Conservation (phyloP, 1,140 invertebrate species). For the Orchesella cincta region DNA sequence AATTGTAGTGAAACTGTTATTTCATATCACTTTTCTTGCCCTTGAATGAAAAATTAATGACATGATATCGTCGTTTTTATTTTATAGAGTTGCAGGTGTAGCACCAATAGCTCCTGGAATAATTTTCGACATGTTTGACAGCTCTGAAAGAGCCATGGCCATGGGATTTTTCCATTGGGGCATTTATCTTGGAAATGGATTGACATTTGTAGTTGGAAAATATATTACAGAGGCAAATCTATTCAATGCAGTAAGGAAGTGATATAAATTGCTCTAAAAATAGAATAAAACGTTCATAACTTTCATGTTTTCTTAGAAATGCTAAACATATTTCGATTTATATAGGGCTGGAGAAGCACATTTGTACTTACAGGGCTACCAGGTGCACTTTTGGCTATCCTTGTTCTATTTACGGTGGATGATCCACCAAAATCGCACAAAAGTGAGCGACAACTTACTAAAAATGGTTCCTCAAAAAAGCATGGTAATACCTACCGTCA, state of each 20-base stretch:
- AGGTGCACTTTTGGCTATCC: slow-evolving; percentile 70
- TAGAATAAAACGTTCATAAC: background rate
- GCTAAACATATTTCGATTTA: background rate
- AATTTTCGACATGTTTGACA: slow-evolving; percentile 78
- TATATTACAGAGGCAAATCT: slow-evolving; percentile 78
- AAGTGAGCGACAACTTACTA: slow-evolving; percentile 38
- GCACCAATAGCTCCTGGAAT: slow-evolving; percentile 85
- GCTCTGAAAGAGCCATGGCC: slow-evolving; percentile 76
- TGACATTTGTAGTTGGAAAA: slow-evolving; percentile 86
- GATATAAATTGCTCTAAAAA: background rate
- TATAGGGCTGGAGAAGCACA: slow-evolving; percentile 81
- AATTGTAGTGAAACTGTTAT: background rate
- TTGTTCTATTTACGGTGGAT: slow-evolving; percentile 74
- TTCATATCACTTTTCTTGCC: no score
- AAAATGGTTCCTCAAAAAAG: background rate
- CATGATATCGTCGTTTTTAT: slow-evolving; percentile 30
- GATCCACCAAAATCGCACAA: slow-evolving; percentile 69
- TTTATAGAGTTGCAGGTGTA: slow-evolving; percentile 77
- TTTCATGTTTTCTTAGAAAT: background rate
- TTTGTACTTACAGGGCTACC: slow-evolving; percentile 84
- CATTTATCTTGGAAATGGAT: slow-evolving; percentile 90
- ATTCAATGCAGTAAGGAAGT: slow-evolving; percentile 68
- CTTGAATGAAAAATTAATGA: background rate
- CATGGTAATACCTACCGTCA: background rate
- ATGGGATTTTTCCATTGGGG: slow-evolving; percentile 95